Conservation (phyloP, 1,140 invertebrate species). For the Ctenoplectra terminalis region DNA sequence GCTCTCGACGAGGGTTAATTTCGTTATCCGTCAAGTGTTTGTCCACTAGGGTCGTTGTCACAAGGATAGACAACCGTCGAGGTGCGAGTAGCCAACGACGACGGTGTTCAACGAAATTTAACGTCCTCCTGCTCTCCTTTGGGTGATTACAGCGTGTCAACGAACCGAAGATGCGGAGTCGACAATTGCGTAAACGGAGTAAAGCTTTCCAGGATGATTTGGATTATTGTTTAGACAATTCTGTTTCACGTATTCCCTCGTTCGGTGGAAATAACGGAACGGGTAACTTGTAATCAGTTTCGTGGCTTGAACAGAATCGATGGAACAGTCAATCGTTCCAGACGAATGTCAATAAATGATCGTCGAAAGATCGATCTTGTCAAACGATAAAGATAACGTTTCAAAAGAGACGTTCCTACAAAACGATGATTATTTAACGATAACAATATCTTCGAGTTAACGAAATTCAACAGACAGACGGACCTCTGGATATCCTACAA, state of each 20-base stretch:
- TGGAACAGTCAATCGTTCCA: too few relatives aligned
- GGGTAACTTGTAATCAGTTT: too few relatives aligned
- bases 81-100: conserved; percentile 5
- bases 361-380: background rate
- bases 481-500: background rate
- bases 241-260: background rate
- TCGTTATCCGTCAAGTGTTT: conserved; percentile 49
- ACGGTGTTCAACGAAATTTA: conserved; percentile 14
- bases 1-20: conserved; percentile 51
- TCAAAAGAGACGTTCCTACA: background rate
- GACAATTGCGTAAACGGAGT: background rate
- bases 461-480: background rate
- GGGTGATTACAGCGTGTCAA: background rate
- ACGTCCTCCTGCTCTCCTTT: background rate
- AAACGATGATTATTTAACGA: background rate
- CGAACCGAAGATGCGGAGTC: too few relatives aligned
- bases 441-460: background rate
- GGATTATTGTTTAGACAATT: too few relatives aligned
- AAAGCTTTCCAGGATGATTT: too few relatives aligned
- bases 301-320: too few relatives aligned
- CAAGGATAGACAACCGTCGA: background rate
- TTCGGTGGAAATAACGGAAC: background rate
- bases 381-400: background rate
- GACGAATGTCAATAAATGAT: background rate
- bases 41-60: conserved; percentile 34